Evolutionary conservation across 2,888 invertebrate genomes (phyloP), one percentile per base, ranked within the genome.

Genomic region (Epinotia nisella): DNA sequence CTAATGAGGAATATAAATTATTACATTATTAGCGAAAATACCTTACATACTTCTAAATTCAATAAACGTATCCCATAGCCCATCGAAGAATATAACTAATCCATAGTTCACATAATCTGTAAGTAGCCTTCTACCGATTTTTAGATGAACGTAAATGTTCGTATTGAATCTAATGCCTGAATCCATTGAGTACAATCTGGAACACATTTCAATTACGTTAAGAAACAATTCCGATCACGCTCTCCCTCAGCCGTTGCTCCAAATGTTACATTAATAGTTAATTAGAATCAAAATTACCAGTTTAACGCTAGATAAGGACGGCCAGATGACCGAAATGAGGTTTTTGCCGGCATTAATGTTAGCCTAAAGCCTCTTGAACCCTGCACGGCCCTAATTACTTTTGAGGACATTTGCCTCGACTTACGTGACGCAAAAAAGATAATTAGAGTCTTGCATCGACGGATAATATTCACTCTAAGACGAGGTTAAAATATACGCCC

Each of bases 301-400:
- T 71, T 71, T 39, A 60, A 24, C 24, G 13, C 39, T 53, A 49
- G 51, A 45, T 71, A 53, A 66, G 65, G 29, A 41, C 24, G 45
- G 21, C 11, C 60, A 19, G 61, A 66, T 45, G 29, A 41, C 41
- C 24, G 60, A 56, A 39, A 41, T 53, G 29, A 60, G n/a, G 53
- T 65, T 49, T 41, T 65, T 71, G 49, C 39, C 15, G 24, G 35
- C 41, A 41, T 24, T 41, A 53, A 17, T 9, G 45, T 58, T 24
- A 49, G 45, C 19, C 11, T 64, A 71, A 71, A 59, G 17, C 19
- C 58, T 65, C 51, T 71, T 68, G 35, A n/a, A 58, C 58, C 51
- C 35, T 29, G 45, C 58, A 24, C 13, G 17, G 21, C 10, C 56
- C 39, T 70, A 70, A 70, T 64, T 70, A 70, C 62, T 70, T 70